Base-by-base conservation (phyloP, 30 jellyfish, hydroid and myxozoan genomes). In the Pseudorhiza aurosa region DNA sequence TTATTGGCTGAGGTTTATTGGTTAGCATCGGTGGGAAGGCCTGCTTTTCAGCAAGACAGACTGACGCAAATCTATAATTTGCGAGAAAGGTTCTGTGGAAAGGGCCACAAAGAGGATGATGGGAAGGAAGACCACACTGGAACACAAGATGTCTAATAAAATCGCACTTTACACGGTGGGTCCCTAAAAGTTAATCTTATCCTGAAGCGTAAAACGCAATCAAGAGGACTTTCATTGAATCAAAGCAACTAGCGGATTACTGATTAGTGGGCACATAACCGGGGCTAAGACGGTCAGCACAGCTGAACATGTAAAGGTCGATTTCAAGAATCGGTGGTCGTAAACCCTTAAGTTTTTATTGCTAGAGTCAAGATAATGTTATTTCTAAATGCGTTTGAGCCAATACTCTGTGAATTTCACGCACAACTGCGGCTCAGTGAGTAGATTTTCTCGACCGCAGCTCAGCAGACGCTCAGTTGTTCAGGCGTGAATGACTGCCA, bases 241-340 rank as follows among this genome's bases (percentile, higher is more conserved):
- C 31, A 64, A 64, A 35, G 59, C 50, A 58, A 33, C 32, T 18
- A 19, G 55, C 2, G 19, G 77, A 32, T 64, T 64, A 30, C 58
- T 32, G 49, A 42, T 64, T 64, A 31, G 77, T 30, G 77, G 77
- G 32, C 21, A n/a, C 9, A 19, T 64, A 19, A 64, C 59, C 7
- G 39, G 58, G 39, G 58, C 77, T 64, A 64, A 64, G 77, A 30
- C 29, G 36, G 77, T 17, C 59, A 33, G 22, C 33, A 64, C 57
- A 33, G 26, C 36, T 64, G 77, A 64, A 64, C 51, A 17, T 36
- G 26, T 30, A 64, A 64, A 32, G 35, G 27, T 64, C 18, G 77
- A 33, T 33, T 30, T 58, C 21, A 35, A 15, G 77, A 2, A 30
- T 64, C 58, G 35, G 58, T 19, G 33, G 24, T 35, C 19, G 33